A percentile compares a stretch with the other conserved stretches of the same genome.
phyloP scores from a whole-genome alignment of 2,888 invertebrate species.

The Cryptus armator region DNA sequence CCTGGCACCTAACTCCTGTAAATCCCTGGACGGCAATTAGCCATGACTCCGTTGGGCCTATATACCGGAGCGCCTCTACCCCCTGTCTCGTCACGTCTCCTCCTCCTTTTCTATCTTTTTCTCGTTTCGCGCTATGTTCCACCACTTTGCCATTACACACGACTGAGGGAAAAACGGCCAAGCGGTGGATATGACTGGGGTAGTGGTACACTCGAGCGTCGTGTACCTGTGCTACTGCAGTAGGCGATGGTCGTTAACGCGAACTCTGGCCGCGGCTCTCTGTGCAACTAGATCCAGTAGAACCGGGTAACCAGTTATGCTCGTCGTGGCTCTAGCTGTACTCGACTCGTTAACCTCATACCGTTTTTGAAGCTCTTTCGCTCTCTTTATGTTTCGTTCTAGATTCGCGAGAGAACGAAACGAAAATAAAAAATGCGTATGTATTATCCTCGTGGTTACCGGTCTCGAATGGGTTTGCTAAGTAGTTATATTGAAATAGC shows the following conservation, averaged over 20 bases:
- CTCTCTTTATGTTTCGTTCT: slow-evolving; percentile 9
- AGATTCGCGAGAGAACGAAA: background rate
- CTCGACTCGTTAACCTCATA: slow-evolving; percentile 61
- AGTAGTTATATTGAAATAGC: background rate
- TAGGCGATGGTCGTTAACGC: slow-evolving; percentile 78
- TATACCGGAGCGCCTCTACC: slow-evolving; percentile 55
- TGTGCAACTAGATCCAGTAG: slow-evolving; percentile 48
- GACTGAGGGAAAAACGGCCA: slow-evolving; percentile 17
- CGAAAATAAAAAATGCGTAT: background rate
- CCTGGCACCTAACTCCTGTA: slow-evolving; percentile 76
- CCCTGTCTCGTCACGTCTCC: slow-evolving; percentile 71
- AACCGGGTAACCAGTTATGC: slow-evolving; percentile 10
- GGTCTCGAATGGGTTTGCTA: background rate
- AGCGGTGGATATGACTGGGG: background rate
- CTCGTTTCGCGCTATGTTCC: slow-evolving; percentile 34
- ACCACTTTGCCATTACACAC: slow-evolving; percentile 54
- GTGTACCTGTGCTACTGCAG: slow-evolving; percentile 30
- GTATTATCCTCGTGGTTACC: background rate
- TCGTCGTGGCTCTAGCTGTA: slow-evolving; percentile 31
- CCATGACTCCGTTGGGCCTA: slow-evolving; percentile 73
- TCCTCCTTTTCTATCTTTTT: slow-evolving; percentile 41
- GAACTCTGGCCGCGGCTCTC: slow-evolving; percentile 70
- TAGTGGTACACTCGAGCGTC: slow-evolving; percentile 26
- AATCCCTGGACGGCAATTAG: slow-evolving; percentile 81
- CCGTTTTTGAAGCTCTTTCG: slow-evolving; percentile 32